A percentile compares a stretch with the other conserved stretches of the same genome.
phyloP scores from a whole-genome alignment of 2,888 invertebrate genomes.

The Mimumesa dahlbomi region DNA sequence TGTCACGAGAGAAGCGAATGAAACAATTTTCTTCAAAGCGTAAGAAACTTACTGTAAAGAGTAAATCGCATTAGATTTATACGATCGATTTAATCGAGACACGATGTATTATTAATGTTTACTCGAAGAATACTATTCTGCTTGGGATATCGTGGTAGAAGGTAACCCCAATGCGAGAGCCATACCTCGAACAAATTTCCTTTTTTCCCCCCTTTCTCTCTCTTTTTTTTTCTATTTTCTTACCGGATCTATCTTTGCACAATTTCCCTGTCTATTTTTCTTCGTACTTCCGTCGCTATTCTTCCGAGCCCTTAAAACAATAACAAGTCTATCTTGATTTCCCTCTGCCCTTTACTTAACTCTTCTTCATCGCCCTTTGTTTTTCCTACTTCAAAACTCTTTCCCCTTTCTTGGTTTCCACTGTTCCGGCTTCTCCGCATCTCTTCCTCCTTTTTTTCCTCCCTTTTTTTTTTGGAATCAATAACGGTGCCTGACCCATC shows the following conservation, averaged over 20 bases:
- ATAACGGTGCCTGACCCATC: slow-evolving; percentile 65
- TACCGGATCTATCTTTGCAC: neutral
- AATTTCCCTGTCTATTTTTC: slow-evolving; percentile 22
- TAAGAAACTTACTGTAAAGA: slow-evolving; percentile 25
- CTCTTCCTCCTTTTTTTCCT: neutral
- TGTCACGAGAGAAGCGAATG: slow-evolving; percentile 35
- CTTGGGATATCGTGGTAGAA: too few species aligned
- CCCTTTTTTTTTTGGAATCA: slow-evolving; percentile 66
- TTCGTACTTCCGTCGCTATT: neutral
- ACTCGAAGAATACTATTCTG: slow-evolving; percentile 1
- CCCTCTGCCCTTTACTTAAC: slow-evolving; percentile 2
- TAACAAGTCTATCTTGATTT: slow-evolving; percentile 24
- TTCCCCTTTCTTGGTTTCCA: neutral
- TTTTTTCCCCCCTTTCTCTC: neutral
- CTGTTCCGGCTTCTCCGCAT: neutral
- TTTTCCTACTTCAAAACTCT: neutral
- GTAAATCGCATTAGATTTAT: slow-evolving; percentile 26
- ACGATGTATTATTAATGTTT: slow-evolving; percentile 29
- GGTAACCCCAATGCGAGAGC: too few species aligned
- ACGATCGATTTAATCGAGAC: slow-evolving; percentile 21
- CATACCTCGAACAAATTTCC: neutral
- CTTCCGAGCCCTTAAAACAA: slow-evolving; percentile 22
- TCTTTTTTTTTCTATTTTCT: too few species aligned
- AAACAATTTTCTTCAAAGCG: slow-evolving; percentile 36
- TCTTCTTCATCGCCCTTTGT: neutral